Evolutionary conservation across 2,113 vertebrate genomes (phyloP).

Genomic region (Garra rufa): DNA sequence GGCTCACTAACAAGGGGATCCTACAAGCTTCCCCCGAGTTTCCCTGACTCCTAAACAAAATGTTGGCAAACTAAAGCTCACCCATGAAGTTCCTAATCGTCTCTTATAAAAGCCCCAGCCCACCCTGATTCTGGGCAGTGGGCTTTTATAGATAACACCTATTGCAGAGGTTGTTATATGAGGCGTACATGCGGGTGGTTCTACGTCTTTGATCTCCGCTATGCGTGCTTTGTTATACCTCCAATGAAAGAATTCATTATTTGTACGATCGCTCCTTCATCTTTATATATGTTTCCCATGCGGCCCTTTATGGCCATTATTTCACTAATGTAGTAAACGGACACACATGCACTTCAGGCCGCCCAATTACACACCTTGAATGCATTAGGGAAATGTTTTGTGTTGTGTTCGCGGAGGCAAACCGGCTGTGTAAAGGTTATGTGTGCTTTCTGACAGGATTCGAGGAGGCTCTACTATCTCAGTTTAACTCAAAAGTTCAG

Average conservation of each 20-base stretch:
- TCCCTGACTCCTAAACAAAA: slow-evolving; percentile 33
- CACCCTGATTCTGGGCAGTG: slow-evolving; percentile 48
- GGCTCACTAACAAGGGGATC: background rate
- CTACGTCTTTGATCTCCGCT: slow-evolving; percentile 54
- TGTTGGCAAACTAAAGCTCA: slow-evolving; percentile 29
- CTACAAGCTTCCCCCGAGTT: slow-evolving; percentile 26
- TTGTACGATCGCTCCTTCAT: slow-evolving; percentile 48
- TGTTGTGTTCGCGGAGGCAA: slow-evolving; percentile 41
- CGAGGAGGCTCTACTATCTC: slow-evolving; percentile 10
- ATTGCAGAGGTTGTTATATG: slow-evolving; percentile 46
- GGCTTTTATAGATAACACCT: slow-evolving; percentile 55
- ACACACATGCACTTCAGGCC: slow-evolving; percentile 48
- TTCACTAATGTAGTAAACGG: slow-evolving; percentile 61
- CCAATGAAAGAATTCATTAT: slow-evolving; percentile 58
- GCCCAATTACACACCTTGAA: slow-evolving; percentile 57
- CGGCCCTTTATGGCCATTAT: slow-evolving; percentile 53
- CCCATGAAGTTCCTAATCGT: slow-evolving; percentile 49
- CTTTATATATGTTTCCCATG: slow-evolving; percentile 60
- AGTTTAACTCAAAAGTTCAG: slow-evolving; percentile 22
- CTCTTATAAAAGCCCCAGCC: slow-evolving; percentile 49
- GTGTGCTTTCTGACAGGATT: slow-evolving; percentile 27
- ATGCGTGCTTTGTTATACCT: slow-evolving; percentile 52
- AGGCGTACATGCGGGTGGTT: slow-evolving; percentile 37
- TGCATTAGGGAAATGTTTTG: slow-evolving; percentile 55
- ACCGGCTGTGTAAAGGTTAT: slow-evolving; percentile 47